phyloP scores from a whole-genome alignment of 2,797 vertebrate genomes.

The Pitangus sulphuratus region DNA sequence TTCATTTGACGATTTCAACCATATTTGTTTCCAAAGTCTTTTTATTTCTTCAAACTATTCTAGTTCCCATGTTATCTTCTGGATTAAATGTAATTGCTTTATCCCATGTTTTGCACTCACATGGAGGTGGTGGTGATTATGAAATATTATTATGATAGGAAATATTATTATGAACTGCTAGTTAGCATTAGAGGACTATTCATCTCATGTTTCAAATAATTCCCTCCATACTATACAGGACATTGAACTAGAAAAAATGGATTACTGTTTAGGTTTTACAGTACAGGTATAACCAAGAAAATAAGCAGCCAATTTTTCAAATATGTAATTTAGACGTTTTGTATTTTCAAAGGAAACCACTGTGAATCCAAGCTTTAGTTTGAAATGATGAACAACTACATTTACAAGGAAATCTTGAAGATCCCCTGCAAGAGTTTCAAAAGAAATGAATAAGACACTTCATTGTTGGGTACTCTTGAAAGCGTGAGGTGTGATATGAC shows the following conservation, averaged over 20 bases:
- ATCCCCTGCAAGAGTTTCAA: background rate
- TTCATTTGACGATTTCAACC: background rate
- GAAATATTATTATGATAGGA: background rate
- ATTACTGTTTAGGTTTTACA: background rate
- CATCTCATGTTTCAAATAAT: background rate
- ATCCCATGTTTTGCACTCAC: background rate
- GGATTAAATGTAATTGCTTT: background rate
- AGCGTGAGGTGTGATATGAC: rapidly evolving
- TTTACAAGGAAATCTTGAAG: background rate
- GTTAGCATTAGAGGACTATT: background rate
- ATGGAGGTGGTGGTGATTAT: background rate
- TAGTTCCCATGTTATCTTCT: background rate
- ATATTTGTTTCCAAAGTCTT: background rate
- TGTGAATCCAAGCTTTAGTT: background rate
- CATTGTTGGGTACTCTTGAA: background rate
- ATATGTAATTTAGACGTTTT: background rate
- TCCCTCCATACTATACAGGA: background rate
- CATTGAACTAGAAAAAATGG: background rate
- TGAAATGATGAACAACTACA: background rate
- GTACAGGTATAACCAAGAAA: background rate
- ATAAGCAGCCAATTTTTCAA: background rate
- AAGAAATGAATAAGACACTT: background rate
- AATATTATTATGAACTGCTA: background rate
- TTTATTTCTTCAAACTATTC: background rate
- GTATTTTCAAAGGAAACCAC: background rate